Conservation (phyloP, 2,888 invertebrate species). For the Ischnura elegans region DNA sequence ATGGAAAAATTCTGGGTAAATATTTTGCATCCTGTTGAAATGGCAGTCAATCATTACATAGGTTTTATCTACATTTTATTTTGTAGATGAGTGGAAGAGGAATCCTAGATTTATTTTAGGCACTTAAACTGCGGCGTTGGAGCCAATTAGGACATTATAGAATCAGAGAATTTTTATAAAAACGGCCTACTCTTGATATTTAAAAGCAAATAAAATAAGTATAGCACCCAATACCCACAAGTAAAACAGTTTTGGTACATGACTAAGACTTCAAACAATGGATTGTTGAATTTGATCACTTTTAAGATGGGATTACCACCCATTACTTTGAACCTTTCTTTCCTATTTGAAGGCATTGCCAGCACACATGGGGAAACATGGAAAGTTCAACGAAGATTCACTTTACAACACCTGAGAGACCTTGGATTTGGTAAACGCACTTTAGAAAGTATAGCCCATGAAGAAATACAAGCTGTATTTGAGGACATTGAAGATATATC, state of each 20-base stretch:
- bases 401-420: slow-evolving; percentile 72
- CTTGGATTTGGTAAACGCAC: slow-evolving; percentile 71
- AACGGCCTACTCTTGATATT: too few relatives aligned
- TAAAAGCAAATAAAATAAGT: too few relatives aligned
- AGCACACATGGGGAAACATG: slow-evolving; percentile 72
- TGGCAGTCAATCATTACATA: too few relatives aligned
- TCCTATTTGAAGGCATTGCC: slow-evolving; percentile 71
- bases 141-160: too few relatives aligned
- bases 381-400: slow-evolving; percentile 72
- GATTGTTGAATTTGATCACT: background rate
- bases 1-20: background rate
- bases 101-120: background rate
- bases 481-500: background rate
- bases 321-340: background rate
- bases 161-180: too few relatives aligned
- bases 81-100: background rate
- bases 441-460: slow-evolving; percentile 70
- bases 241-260: background rate
- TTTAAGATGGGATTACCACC: background rate
- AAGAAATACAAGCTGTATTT: slow-evolving; percentile 68
- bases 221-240: background rate
- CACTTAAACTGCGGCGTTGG: too few relatives aligned
- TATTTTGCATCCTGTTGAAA: too few relatives aligned
- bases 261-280: background rate
- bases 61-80: too few relatives aligned